Base-by-base conservation (phyloP, 2,797 vertebrate species). In the Luscinia luscinia region DNA sequence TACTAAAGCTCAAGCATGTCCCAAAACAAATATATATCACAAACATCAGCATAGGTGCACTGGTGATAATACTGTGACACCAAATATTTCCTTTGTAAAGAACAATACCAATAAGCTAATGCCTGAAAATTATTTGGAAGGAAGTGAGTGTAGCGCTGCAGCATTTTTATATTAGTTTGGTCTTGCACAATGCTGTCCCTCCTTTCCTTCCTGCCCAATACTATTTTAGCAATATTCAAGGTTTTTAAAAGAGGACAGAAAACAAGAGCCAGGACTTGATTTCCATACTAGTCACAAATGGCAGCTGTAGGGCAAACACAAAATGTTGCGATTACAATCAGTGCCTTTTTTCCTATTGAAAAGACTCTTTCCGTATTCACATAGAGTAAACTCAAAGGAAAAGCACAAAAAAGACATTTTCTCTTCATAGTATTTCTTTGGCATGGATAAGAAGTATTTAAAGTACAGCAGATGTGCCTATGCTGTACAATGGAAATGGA, bases 361-460 rank as follows among this genome's bases (percentile, higher is more conserved):
- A 95, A 89, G 78, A 61, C 64, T 70, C 63, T 69, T 88, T 57
- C 64, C 7, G 0, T 90, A 64, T 89, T 96, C 90, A 90, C 57
- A 70, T 21, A 80, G 24, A 70, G 40, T 87, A 93, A 95, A 95
- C 75, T 89, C 89, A 90, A 87, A 95, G 84, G 41, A 95, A 95
- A 70, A 90, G 59, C 75, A 91, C 61, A 90, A 77, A 75, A 95
- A 94, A 94, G 66, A 21, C 36, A 64, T 87, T 78, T 94, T 94
- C 64, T 94, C 87, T 76, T 77, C 81, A 85, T 12, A 74, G 34
- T 45, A 74, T 70, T 92, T 46, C 77, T 89, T 90, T 93, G 86
- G 86, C 86, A 85, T 14, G 58, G 81, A 83, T 68, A 87, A 92
- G 46, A 82, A 94, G 20, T 83, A 92, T 87, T 93, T 95, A 75